These are phyloP conservation scores for Nebria salina DNA, from an alignment of 2,888 invertebrate genomes.

Conservation along the genomic window DNA sequence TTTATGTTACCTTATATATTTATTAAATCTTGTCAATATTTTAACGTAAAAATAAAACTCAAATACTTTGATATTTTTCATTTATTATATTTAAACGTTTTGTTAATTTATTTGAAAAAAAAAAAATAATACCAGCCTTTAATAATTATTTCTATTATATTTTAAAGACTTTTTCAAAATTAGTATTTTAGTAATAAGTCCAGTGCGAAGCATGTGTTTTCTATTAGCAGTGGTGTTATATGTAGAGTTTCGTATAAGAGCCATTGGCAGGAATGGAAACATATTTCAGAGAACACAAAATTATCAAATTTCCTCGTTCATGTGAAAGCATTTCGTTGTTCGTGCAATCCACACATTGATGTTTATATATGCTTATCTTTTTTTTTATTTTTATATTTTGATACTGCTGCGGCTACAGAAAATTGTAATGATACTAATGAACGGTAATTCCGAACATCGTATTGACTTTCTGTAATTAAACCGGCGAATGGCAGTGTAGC, in stretches of 20 bases:
- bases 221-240: not conserved
- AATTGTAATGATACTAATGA: not conserved
- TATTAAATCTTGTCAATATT: too few relatives aligned
- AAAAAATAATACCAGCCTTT: too few relatives aligned
- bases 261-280: not conserved
- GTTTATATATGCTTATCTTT: not conserved
- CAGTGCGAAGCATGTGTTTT: not conserved
- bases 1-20: too few relatives aligned
- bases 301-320: not conserved
- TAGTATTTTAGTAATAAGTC: too few relatives aligned
- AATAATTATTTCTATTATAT: too few relatives aligned
- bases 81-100: too few relatives aligned
- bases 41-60: too few relatives aligned
- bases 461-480: not conserved
- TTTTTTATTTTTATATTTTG: not conserved
- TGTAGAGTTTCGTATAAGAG: not conserved
- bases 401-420: not conserved
- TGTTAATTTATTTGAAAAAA: too few relatives aligned
- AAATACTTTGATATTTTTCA: too few relatives aligned
- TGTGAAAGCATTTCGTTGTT: not conserved
- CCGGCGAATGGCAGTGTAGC: not conserved
- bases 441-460: not conserved
- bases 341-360: not conserved
- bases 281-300: not conserved
- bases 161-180: too few relatives aligned